phyloP scores from a whole-genome alignment of 2,797 vertebrate species.

The Trachurus trachurus region DNA sequence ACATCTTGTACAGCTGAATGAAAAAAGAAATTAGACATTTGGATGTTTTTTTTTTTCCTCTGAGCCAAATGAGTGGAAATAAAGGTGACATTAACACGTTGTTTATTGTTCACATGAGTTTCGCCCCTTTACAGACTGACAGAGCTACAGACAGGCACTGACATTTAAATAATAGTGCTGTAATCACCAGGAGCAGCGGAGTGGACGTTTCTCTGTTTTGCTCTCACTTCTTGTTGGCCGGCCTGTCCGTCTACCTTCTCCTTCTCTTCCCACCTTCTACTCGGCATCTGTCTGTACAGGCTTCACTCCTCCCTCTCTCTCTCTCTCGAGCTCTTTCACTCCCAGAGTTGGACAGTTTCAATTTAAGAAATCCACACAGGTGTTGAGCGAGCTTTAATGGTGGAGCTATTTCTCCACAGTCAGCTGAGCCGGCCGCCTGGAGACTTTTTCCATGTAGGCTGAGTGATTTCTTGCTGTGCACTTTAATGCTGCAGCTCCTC shows the following conservation, averaged over 20 bases:
- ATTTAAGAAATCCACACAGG: conserved; percentile 75
- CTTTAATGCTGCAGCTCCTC: conserved; percentile 61
- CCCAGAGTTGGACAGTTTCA: conserved; percentile 66
- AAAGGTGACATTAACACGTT: conserved; percentile 51
- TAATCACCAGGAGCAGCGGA: conserved; percentile 67
- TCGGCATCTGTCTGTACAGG: conserved; percentile 48
- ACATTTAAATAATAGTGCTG: conserved; percentile 73
- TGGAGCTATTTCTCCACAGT: conserved; percentile 61
- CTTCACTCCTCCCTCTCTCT: conserved; percentile 9
- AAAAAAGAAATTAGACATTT: conserved; percentile 47
- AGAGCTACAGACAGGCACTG: conserved; percentile 39
- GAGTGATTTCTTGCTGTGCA: conserved; percentile 76
- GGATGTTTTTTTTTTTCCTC: conserved; percentile 7
- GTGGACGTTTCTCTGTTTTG: conserved; percentile 40
- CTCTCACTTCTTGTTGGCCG: conserved; percentile 58
- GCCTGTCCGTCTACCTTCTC: conserved; percentile 41
- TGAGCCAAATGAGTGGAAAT: conserved; percentile 59
- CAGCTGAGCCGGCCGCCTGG: conserved; percentile 60
- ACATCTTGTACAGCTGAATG: conserved; percentile 49
- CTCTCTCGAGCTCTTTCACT: conserved; percentile 23
- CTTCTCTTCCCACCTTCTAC: conserved; percentile 38
- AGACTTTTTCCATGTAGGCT: conserved; percentile 58
- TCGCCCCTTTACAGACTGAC: conserved; percentile 23
- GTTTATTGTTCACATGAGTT: conserved; percentile 50
- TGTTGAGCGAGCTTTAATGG: conserved; percentile 73